These are phyloP conservation scores for Mesorhabditis belari DNA, from an alignment of 2,888 invertebrate genomes.

Conservation along the genomic window DNA sequence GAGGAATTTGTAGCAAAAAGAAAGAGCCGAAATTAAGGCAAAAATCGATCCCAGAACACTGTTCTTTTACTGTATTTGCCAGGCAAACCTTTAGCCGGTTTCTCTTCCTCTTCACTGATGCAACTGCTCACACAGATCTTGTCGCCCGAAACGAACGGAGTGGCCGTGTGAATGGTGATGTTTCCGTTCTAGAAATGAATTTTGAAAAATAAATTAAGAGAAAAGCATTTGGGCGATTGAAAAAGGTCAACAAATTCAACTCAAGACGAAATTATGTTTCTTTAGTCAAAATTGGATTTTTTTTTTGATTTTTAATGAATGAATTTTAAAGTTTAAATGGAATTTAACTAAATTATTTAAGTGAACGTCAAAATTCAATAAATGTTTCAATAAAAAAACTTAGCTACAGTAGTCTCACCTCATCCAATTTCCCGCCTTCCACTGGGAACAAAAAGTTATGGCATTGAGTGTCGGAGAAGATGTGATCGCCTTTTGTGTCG, in stretches of 20 bases:
- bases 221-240: too few relatives aligned
- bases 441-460: slow-evolving; percentile 49
- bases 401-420: too few relatives aligned
- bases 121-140: slow-evolving; percentile 45
- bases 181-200: slow-evolving; percentile 29
- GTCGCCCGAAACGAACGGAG: slow-evolving; percentile 36
- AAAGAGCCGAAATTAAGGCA: too few relatives aligned
- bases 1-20: too few relatives aligned
- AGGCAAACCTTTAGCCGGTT: background rate
- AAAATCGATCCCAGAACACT: too few relatives aligned
- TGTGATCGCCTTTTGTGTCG: slow-evolving; percentile 30
- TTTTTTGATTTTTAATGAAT: background rate
- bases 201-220: too few relatives aligned
- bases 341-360: too few relatives aligned
- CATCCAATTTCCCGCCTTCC: slow-evolving; percentile 41
- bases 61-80: background rate
- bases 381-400: too few relatives aligned
- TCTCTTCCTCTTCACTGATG: background rate
- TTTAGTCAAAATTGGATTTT: background rate
- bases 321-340: background rate
- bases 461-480: slow-evolving; percentile 41
- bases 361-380: too few relatives aligned
- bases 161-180: slow-evolving; percentile 36
- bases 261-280: too few relatives aligned
- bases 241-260: too few relatives aligned